Evolutionary conservation across 1,140 invertebrate species (phyloP), one percentile per base, ranked within the genome.

Genomic region (Drosophila subpulchrella): DNA sequence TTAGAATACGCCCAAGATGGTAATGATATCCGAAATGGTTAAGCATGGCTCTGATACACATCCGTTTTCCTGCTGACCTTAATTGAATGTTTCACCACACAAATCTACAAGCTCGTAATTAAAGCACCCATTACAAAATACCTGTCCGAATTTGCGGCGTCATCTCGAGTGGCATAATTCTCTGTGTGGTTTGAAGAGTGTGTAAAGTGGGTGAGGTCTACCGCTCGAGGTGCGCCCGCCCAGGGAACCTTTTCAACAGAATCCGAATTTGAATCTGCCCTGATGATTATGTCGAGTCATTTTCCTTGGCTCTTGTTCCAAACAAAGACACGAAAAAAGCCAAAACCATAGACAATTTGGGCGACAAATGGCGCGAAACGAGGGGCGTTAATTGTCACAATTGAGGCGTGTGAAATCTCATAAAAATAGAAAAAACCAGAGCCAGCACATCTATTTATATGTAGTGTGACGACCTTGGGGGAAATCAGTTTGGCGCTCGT

Each of bases 371-470:
- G 51, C 30, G 34, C 42, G 24, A 20, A 51, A 48, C 46, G 56
- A 55, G 50, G 61, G 76, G 80, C 77, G 80, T 81, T 89, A 89
- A 89, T 84, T 89, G 84, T 89, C 80, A 89, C 84, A 89, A 89
- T 89, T 89, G 84, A 80, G 68, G 84, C 84, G 84, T 89, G 83
- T 80, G 84, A 84, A 88, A 68, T 80, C 68, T 65, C 67, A 72
- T 74, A 71, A 60, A 20, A 77, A 60, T 8, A 10, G 8, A 34
- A 34, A 34, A 34, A 34, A 77, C 12, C 53, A 58, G 6, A 44
- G 38, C 36, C 53, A 63, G 67, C 67, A 72, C 55, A 72, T 60
- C 38, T 62, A 75, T 32, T 53, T 63, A 47, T 81, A 41, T 68
- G 41, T 61, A 27, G 61, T 68, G 36, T 60, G 63, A 76, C 78